Percentiles rank a stretch among this genome's conserved stretches.
Conservation (phyloP, 2,113 vertebrate species). For the Ibidorhyncha struthersii region DNA sequence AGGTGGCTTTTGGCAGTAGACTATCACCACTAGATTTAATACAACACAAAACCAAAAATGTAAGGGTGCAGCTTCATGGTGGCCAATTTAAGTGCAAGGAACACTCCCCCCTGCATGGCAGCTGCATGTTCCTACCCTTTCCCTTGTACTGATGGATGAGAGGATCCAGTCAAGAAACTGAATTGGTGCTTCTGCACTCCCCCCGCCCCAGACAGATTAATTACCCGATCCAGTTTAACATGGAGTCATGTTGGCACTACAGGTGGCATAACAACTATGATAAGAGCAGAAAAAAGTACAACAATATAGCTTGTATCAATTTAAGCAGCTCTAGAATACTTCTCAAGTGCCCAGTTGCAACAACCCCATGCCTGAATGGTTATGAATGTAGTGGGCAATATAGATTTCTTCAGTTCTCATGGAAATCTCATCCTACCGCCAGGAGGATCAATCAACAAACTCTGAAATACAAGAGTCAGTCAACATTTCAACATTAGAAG, state of each 20-base stretch:
- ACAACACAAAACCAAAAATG: fast-evolving
- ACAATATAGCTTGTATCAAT: background rate
- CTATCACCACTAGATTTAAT: background rate
- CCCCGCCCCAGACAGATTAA: background rate
- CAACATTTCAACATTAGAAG: background rate
- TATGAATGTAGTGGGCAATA: fast-evolving
- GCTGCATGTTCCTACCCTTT: background rate
- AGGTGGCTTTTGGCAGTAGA: background rate
- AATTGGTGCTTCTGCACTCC: background rate
- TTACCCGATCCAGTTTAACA: background rate
- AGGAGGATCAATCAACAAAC: background rate
- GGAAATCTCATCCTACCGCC: background rate
- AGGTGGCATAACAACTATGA: fast-evolving
- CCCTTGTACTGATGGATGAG: background rate
- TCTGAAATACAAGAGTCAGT: background rate
- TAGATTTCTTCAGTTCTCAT: background rate
- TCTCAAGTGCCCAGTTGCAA: background rate
- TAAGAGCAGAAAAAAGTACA: background rate
- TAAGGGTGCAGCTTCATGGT: background rate
- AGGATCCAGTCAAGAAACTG: background rate
- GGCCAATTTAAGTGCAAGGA: background rate
- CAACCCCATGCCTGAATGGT: background rate
- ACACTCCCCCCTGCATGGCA: too few species aligned
- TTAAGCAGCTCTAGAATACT: background rate
- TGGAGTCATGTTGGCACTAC: background rate